Evolutionary conservation across 2,888 invertebrate genomes (phyloP).

Genomic region (Bhutanitis thaidina): DNA sequence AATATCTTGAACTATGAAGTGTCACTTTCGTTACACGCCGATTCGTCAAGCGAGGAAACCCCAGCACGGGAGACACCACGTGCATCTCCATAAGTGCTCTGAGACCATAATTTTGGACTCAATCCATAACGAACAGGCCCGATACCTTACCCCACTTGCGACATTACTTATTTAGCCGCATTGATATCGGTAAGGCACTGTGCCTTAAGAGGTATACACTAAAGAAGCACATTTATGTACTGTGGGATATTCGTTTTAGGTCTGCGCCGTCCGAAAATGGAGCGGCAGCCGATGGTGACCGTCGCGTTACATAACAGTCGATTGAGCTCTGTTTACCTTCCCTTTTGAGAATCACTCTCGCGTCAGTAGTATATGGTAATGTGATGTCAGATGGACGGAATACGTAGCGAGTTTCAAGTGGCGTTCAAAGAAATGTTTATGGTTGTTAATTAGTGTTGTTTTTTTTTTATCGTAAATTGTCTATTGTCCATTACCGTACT

Average conservation of each 20-base stretch:
- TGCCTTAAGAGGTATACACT: constrained; percentile 52
- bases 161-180: constrained; percentile 50
- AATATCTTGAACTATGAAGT: no score
- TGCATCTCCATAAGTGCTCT: constrained; percentile 57
- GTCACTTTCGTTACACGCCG: constrained; percentile 31
- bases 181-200: constrained; percentile 45
- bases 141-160: constrained; percentile 41
- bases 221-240: constrained; percentile 58
- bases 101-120: constrained; percentile 69
- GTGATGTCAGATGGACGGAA: neutral
- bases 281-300: constrained; percentile 34
- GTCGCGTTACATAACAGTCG: constrained; percentile 41
- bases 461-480: neutral
- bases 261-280: constrained; percentile 42
- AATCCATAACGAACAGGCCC: constrained; percentile 58
- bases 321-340: constrained; percentile 43
- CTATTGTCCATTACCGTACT: constrained; percentile 7
- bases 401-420: neutral
- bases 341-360: constrained; percentile 32
- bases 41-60: constrained; percentile 35
- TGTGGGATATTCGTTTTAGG: constrained; percentile 57
- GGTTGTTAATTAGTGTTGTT: neutral
- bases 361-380: constrained; percentile 11
- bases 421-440: neutral
- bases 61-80: constrained; percentile 54